These are phyloP conservation scores for Bibio marci DNA, from an alignment of 2,888 invertebrate genomes.

Conservation along the genomic window DNA sequence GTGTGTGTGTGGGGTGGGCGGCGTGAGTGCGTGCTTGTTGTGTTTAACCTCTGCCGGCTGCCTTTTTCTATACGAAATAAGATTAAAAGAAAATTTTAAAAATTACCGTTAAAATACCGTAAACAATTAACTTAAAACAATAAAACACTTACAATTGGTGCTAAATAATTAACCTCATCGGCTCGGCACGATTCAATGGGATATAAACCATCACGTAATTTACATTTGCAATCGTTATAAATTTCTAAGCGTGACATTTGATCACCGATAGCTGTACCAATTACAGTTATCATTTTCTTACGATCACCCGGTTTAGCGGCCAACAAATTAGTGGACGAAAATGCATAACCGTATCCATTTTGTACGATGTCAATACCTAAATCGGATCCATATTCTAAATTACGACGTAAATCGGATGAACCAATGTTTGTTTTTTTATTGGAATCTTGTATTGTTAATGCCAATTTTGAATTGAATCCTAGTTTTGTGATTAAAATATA, in stretches of 20 bases:
- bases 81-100: too few species aligned
- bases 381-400: conserved; percentile 36
- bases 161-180: conserved; percentile 10
- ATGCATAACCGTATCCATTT: conserved; percentile 26
- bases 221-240: conserved; percentile 21
- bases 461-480: conserved; percentile 42
- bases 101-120: too few species aligned
- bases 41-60: too few species aligned
- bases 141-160: too few species aligned
- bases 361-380: conserved; percentile 50
- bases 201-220: conserved; percentile 17
- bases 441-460: conserved; percentile 44
- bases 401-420: conserved; percentile 34
- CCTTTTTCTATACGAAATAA: too few species aligned
- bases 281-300: conserved; percentile 18
- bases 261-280: conserved; percentile 23
- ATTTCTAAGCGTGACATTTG: conserved; percentile 25
- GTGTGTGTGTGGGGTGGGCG: too few species aligned
- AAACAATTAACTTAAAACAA: too few species aligned
- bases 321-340: conserved; percentile 21
- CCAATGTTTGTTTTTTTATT: conserved; percentile 41
- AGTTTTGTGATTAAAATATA: too few species aligned
- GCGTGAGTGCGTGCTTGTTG: too few species aligned
- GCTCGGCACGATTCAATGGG: conserved; percentile 22
- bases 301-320: conserved; percentile 16